Percentiles rank a stretch among this genome's conserved stretches.
phyloP scores from a whole-genome alignment of 2,797 vertebrate species.

The Numenius phaeopus region DNA sequence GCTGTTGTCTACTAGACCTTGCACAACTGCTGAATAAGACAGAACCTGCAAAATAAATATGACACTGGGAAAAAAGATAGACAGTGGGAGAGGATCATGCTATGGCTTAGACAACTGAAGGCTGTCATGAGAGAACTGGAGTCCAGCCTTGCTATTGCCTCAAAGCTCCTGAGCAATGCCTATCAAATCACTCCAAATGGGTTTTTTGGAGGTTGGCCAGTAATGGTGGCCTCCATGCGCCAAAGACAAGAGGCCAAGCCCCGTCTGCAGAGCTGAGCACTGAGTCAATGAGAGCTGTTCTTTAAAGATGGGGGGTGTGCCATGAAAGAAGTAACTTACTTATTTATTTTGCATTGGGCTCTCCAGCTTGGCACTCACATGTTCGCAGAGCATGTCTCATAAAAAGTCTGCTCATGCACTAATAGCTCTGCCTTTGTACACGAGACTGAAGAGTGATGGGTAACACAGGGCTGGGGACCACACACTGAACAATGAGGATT shows the following conservation, averaged over 20 bases:
- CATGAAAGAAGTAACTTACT: neutral
- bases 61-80: neutral
- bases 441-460: accelerated
- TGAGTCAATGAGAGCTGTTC: neutral
- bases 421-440: accelerated
- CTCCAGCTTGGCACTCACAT: neutral
- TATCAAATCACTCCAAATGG: neutral
- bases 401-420: neutral
- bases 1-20: neutral
- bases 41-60: neutral
- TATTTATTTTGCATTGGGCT: neutral
- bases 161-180: neutral
- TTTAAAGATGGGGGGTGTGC: neutral
- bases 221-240: accelerated
- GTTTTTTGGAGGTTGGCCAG: neutral
- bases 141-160: neutral
- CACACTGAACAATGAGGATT: neutral
- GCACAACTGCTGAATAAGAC: neutral
- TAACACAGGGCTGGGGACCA: neutral
- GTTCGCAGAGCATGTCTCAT: accelerated
- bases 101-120: neutral
- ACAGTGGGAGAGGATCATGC: neutral
- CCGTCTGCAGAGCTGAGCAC: accelerated
- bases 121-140: neutral
- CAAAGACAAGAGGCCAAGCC: neutral